A percentile compares a stretch with the other conserved stretches of the same genome.
Evolutionary conservation across 2,113 vertebrate genomes (phyloP).

Genomic region (Sorex fumeus): DNA sequence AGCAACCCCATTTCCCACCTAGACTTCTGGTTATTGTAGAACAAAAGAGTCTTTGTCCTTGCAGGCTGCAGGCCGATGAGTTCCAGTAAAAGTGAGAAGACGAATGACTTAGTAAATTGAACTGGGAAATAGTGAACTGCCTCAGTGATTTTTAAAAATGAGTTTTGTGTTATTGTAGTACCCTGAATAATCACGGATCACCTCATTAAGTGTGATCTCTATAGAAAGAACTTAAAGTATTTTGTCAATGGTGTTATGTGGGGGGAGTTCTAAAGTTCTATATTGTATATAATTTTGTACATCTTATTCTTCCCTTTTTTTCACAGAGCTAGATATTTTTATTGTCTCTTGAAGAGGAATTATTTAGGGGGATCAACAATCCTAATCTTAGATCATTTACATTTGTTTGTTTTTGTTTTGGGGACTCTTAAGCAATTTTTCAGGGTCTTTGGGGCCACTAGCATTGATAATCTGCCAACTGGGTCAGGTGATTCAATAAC

Average conservation of each 20-base stretch:
- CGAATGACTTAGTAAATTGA: background rate
- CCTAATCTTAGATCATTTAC: background rate
- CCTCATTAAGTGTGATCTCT: background rate
- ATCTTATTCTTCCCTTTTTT: constrained; percentile 15
- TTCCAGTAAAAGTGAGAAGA: background rate
- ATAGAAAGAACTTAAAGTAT: background rate
- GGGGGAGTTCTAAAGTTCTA: constrained; percentile 36
- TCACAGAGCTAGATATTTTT: background rate
- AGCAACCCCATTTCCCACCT: background rate
- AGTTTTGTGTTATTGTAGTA: background rate
- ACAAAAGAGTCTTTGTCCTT: background rate
- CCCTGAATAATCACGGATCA: background rate
- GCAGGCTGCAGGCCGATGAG: background rate
- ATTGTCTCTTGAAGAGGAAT: background rate
- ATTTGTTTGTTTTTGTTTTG: background rate
- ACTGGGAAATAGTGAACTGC: background rate
- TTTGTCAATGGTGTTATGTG: background rate
- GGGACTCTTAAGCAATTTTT: too few species aligned
- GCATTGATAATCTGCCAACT: too few species aligned
- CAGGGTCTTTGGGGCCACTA: too few species aligned
- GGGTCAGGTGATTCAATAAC: too few species aligned
- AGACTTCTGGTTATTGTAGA: background rate
- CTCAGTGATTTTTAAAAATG: background rate
- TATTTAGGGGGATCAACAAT: background rate
- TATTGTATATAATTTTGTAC: background rate